These are phyloP conservation scores for Delia radicum DNA, from an alignment of 1,140 invertebrate genomes.

Conservation along the genomic window DNA sequence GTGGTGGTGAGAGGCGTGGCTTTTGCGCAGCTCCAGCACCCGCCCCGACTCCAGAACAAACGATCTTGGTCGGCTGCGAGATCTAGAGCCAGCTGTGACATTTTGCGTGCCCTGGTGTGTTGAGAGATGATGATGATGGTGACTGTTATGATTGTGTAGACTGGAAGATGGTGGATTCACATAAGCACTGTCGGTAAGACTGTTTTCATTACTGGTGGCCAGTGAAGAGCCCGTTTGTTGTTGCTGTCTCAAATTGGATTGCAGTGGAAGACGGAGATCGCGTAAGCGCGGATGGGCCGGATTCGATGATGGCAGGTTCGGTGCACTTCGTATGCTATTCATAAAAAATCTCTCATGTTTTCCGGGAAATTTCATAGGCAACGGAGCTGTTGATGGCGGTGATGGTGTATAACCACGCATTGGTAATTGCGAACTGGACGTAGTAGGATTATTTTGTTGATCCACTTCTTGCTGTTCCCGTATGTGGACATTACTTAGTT, in stretches of 20 bases:
- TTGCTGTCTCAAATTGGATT: conserved; percentile 61
- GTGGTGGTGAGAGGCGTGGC: conserved; percentile 31
- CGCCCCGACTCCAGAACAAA: conserved; percentile 51
- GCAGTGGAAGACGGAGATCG: conserved; percentile 64
- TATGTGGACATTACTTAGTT: conserved; percentile 65
- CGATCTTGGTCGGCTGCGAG: conserved; percentile 43
- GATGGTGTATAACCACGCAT: conserved; percentile 68
- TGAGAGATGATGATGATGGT: conserved; percentile 33
- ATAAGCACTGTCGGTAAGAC: conserved; percentile 58
- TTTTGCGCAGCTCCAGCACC: conserved; percentile 56
- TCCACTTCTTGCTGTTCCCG: conserved; percentile 61
- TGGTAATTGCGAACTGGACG: conserved; percentile 58
- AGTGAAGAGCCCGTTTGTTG: conserved; percentile 43
- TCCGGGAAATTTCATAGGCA: conserved; percentile 73
- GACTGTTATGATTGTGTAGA: conserved; percentile 31
- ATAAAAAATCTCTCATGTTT: conserved; percentile 66
- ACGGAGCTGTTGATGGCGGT: conserved; percentile 75
- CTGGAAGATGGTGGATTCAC: conserved; percentile 52
- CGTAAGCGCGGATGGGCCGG: conserved; percentile 69
- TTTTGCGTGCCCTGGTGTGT: conserved; percentile 25
- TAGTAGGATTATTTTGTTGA: conserved; percentile 30
- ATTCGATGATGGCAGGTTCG: conserved; percentile 70
- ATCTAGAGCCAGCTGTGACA: conserved; percentile 27
- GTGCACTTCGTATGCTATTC: conserved; percentile 76
- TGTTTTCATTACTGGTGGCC: conserved; percentile 63